A percentile compares a stretch with the other conserved stretches of the same genome.
These are phyloP conservation scores for Agelas oroides DNA, from an alignment of 37 sponge, comb jelly and placozoan genomes.

Conservation along the genomic window DNA sequence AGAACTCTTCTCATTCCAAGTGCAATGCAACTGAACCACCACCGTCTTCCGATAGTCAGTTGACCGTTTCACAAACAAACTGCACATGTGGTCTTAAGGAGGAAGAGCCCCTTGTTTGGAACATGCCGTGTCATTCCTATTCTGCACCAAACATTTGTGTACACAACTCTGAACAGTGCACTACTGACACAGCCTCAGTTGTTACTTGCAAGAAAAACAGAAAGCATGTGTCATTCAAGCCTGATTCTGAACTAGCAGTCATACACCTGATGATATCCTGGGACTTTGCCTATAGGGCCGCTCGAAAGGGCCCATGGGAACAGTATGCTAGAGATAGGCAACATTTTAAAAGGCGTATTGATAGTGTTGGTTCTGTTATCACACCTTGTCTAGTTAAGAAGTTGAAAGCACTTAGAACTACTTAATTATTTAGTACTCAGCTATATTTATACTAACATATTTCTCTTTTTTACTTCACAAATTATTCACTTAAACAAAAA, in stretches of 20 bases:
- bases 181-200: neutral
- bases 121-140: too few species aligned
- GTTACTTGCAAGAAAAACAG: neutral
- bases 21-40: neutral
- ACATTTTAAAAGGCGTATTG: constrained; percentile 31
- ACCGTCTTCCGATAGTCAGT: too few species aligned
- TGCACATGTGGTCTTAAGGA: too few species aligned
- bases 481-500: too few species aligned
- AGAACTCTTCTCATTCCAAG: neutral
- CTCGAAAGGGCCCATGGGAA: constrained; percentile 63
- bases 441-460: too few species aligned
- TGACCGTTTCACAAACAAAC: too few species aligned
- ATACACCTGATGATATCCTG: constrained; percentile 54
- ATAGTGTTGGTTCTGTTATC: neutral
- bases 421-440: too few species aligned
- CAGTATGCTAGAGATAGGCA: constrained; percentile 59
- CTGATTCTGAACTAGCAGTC: constrained; percentile 15
- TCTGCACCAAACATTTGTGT: neutral
- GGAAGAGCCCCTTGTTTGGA: too few species aligned
- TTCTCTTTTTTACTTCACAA: too few species aligned
- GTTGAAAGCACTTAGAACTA: neutral
- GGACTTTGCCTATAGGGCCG: constrained; percentile 55
- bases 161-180: neutral
- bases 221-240: constrained; percentile 36
- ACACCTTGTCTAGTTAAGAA: constrained; percentile 45